Evolutionary conservation across 2,888 invertebrate species (phyloP).

Genomic region (Chorisops tibialis): DNA sequence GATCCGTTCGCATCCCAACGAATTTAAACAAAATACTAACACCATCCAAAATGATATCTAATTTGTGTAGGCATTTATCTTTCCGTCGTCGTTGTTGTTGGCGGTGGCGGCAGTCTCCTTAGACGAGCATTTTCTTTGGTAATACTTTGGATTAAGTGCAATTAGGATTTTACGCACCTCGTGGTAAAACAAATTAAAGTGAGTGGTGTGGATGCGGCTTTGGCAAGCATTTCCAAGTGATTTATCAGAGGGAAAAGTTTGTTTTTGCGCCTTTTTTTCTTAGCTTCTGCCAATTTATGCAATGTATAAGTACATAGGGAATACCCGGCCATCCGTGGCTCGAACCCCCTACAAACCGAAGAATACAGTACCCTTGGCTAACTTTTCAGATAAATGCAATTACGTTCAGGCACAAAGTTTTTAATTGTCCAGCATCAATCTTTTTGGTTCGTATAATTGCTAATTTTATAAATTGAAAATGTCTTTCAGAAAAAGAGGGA

Average conservation of each 20-base stretch:
- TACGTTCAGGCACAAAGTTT: constrained; percentile 16
- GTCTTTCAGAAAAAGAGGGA: not conserved
- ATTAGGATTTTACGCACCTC: constrained; percentile 29
- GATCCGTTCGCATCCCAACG: too few species aligned
- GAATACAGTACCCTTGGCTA: not conserved
- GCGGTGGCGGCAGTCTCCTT: too few species aligned
- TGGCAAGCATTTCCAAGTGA: constrained; percentile 1
- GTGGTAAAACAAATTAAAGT: constrained; percentile 23
- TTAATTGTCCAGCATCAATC: constrained; percentile 19
- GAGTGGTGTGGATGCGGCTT: constrained; percentile 2
- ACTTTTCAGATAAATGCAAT: constrained; percentile 15
- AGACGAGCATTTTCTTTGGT: not conserved
- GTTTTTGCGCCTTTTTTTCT: not conserved
- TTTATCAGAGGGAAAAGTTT: not conserved
- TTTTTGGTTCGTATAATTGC: not conserved
- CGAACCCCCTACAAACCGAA: too few species aligned
- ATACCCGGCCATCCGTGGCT: not conserved
- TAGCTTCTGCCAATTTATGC: too few species aligned
- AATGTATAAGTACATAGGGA: too few species aligned
- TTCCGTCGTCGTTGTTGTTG: too few species aligned
- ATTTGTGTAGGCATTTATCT: too few species aligned
- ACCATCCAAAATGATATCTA: too few species aligned
- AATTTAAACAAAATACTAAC: too few species aligned
- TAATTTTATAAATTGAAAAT: constrained; percentile 14
- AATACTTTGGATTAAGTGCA: constrained; percentile 28